Evolutionary conservation across 1,140 invertebrate species (phyloP).

Genomic region (Scaptomyza graminum): DNA sequence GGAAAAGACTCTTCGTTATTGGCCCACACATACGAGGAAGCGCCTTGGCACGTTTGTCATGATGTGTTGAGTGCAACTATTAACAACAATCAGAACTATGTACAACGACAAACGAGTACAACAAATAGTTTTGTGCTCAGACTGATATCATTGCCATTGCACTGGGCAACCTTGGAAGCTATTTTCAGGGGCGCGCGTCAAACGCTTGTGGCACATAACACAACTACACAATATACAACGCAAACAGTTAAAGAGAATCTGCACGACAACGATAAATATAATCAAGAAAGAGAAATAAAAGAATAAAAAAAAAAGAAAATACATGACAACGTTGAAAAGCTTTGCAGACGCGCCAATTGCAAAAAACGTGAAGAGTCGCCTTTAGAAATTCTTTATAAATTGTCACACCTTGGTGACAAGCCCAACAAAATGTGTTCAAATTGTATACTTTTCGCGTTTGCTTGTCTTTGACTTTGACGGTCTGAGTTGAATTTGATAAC

Average conservation of each 20-base stretch:
- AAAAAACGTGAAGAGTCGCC: neutral
- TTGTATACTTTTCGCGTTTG: neutral
- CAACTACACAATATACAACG: constrained; percentile 20
- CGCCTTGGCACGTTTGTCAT: neutral
- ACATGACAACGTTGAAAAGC: neutral
- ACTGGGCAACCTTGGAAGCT: constrained; percentile 58
- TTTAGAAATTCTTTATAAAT: constrained; percentile 1
- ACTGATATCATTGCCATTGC: constrained; percentile 43
- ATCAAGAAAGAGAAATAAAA: neutral
- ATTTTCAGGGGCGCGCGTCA: constrained; percentile 66
- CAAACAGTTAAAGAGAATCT: constrained; percentile 32
- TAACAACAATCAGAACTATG: neutral
- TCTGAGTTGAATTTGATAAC: neutral
- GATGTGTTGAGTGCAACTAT: neutral
- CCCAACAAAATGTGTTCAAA: neutral
- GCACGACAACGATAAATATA: constrained; percentile 8
- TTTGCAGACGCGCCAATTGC: constrained; percentile 1
- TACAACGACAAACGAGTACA: neutral
- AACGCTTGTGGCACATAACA: constrained; percentile 47
- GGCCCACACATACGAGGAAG: neutral
- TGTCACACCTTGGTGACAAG: constrained; percentile 6
- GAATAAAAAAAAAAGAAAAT: neutral
- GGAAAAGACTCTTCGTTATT: too few relatives aligned
- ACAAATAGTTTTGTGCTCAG: neutral
- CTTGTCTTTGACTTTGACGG: too few relatives aligned